A percentile compares a stretch with the other conserved stretches of the same genome.
Evolutionary conservation across 2,797 vertebrate genomes (phyloP).

Genomic region (Loriculus beryllinus): DNA sequence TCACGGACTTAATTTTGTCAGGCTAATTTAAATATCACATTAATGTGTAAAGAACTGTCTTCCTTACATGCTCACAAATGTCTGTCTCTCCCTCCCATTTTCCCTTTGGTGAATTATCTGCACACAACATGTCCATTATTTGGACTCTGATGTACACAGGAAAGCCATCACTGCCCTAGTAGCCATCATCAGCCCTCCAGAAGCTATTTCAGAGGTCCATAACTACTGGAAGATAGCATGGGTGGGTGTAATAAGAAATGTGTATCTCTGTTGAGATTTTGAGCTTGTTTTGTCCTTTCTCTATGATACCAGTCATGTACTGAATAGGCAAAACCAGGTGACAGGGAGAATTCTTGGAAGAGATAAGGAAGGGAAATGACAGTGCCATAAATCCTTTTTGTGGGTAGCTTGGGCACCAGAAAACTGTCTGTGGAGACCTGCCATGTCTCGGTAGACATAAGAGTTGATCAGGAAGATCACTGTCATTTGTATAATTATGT

Average conservation of each 20-base stretch:
- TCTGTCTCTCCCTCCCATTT: neutral
- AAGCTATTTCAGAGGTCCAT: neutral
- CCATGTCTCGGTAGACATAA: neutral
- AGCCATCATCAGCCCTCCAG: neutral
- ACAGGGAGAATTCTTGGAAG: neutral
- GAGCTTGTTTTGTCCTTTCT: neutral
- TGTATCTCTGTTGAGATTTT: neutral
- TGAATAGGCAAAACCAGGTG: neutral
- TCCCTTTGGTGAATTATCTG: neutral
- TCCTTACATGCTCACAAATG: neutral
- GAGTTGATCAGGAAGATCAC: neutral
- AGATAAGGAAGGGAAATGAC: neutral
- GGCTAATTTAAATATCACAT: neutral
- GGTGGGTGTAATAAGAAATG: neutral
- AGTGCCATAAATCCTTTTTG: neutral
- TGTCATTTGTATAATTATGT: neutral
- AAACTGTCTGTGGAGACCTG: neutral
- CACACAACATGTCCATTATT: accelerated
- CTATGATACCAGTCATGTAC: neutral
- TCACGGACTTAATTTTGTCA: neutral
- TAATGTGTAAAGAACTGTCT: neutral
- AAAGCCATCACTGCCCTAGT: neutral
- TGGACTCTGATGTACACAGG: neutral
- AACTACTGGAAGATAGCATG: neutral
- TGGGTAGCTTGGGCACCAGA: neutral